phyloP scores from a whole-genome alignment of 2,888 invertebrate genomes.

The Meiosimyza platycephala region DNA sequence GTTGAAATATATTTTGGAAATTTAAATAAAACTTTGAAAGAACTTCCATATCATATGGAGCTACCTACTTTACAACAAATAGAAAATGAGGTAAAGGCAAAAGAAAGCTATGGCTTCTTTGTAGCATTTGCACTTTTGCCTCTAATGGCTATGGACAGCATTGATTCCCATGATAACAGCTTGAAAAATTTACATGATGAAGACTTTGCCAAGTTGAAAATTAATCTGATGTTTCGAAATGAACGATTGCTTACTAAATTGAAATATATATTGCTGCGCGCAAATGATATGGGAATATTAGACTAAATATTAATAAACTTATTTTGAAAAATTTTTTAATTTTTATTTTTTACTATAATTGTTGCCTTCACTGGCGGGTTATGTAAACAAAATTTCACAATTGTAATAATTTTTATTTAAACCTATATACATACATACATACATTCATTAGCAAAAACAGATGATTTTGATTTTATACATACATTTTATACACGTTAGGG shows the following conservation, averaged over 20 bases:
- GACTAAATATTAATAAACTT: slow-evolving; percentile 45
- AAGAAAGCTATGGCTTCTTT: slow-evolving; percentile 63
- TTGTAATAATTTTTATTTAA: no score
- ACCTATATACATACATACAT: no score
- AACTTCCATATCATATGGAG: slow-evolving; percentile 31
- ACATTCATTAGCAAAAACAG: no score
- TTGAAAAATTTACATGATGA: slow-evolving; percentile 60
- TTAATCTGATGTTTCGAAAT: slow-evolving; percentile 63
- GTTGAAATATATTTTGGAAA: slow-evolving; percentile 56
- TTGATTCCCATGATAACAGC: slow-evolving; percentile 61
- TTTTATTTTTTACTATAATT: no score
- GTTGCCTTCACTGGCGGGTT: no score
- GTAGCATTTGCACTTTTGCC: slow-evolving; percentile 64
- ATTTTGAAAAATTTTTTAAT: no score
- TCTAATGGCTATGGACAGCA: slow-evolving; percentile 61
- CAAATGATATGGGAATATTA: slow-evolving; percentile 58
- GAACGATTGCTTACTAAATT: slow-evolving; percentile 58
- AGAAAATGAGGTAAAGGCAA: slow-evolving; percentile 53
- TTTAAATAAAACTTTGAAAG: slow-evolving; percentile 50
- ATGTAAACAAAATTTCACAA: no score
- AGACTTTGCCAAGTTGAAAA: slow-evolving; percentile 59
- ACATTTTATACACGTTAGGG: no score
- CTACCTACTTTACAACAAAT: slow-evolving; percentile 55
- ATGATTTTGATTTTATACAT: no score
- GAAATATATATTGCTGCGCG: slow-evolving; percentile 55